phyloP scores from a whole-genome alignment of 92 coral and sea anemone species.

The Epizoanthus ramosus region DNA sequence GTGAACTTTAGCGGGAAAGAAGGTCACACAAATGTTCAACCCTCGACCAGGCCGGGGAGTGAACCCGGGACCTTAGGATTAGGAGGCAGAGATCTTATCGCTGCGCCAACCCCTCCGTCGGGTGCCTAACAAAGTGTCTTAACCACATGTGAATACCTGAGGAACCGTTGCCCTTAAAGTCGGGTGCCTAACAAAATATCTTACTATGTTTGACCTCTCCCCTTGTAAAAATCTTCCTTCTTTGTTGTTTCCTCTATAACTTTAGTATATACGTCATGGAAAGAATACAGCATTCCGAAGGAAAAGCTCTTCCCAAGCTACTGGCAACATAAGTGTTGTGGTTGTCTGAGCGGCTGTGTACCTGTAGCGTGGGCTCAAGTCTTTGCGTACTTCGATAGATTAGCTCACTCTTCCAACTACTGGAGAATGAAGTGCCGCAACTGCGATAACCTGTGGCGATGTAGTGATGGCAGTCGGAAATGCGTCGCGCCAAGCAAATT shows the following conservation, averaged over 20 bases:
- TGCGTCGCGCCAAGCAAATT: background rate
- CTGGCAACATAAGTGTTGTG: background rate
- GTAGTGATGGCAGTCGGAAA: background rate
- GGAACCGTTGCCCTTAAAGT: too few species aligned
- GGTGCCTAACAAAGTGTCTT: too few species aligned
- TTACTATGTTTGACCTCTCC: too few species aligned
- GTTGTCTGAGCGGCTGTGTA: background rate
- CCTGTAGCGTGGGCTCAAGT: constrained; percentile 14
- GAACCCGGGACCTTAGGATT: too few species aligned
- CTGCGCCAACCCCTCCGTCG: too few species aligned
- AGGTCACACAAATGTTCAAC: too few species aligned
- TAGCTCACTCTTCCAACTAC: constrained; percentile 5
- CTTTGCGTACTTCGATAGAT: constrained; percentile 1
- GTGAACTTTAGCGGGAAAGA: too few species aligned
- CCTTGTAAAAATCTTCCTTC: too few species aligned
- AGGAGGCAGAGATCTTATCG: too few species aligned
- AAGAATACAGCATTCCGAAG: background rate
- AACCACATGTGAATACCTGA: too few species aligned
- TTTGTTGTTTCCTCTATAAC: background rate
- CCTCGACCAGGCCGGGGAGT: too few species aligned
- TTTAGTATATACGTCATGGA: background rate
- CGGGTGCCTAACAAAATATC: too few species aligned
- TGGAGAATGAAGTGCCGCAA: background rate
- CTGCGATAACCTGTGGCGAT: constrained; percentile 1
- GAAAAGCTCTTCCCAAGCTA: constrained; percentile 8